Percentiles rank a stretch among this genome's conserved stretches.
Evolutionary conservation across 2,888 invertebrate genomes (phyloP).

Genomic region (Parnassius orleans): DNA sequence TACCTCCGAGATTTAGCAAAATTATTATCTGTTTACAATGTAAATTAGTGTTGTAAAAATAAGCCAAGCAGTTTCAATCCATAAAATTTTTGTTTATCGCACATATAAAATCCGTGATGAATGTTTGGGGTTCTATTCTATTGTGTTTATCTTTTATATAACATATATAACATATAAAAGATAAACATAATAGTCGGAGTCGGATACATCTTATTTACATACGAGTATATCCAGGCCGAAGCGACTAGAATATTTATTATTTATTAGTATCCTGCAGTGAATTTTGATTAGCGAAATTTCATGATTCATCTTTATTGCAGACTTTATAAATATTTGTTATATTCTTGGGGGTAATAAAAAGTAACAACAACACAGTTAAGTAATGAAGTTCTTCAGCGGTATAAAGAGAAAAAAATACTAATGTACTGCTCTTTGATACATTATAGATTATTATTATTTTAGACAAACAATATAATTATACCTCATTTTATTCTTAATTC

Average conservation of each 20-base stretch:
- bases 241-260: not conserved
- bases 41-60: slow-evolving; percentile 25
- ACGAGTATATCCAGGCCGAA: not conserved
- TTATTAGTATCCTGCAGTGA: not conserved
- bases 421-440: not conserved
- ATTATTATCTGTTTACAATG: slow-evolving; percentile 25
- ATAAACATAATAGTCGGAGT: slow-evolving; percentile 60
- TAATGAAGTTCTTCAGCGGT: not conserved
- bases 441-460: not conserved
- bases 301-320: not conserved
- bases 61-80: slow-evolving; percentile 30
- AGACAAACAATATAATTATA: too few species aligned
- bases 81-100: not conserved
- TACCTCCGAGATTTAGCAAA: not conserved
- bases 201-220: slow-evolving; percentile 40
- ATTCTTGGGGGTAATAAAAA: too few species aligned
- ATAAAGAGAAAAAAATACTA: not conserved
- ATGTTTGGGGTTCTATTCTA: slow-evolving; percentile 49
- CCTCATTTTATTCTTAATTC: too few species aligned
- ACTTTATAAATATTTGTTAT: not conserved
- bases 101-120: slow-evolving; percentile 45
- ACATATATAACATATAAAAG: slow-evolving; percentile 44
- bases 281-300: not conserved
- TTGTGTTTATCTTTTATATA: too few species aligned
- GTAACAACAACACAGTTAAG: not conserved